Percentiles rank a stretch among this genome's conserved stretches.
These are phyloP conservation scores for Seriola dumerili DNA, from an alignment of 2,113 vertebrate genomes.

Conservation along the genomic window DNA sequence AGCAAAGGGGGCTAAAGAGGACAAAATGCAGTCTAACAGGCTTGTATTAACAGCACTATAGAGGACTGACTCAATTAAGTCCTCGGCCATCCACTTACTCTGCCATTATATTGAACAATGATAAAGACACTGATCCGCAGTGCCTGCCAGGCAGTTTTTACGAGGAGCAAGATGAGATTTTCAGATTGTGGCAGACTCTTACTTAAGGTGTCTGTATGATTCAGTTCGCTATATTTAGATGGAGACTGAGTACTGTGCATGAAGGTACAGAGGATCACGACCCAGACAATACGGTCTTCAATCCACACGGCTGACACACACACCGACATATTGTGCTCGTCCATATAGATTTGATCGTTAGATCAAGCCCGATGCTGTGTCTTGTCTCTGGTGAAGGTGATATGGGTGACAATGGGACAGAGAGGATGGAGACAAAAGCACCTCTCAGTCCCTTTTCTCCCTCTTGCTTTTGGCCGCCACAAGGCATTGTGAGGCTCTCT, in stretches of 20 bases:
- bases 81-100: constrained; percentile 35
- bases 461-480: constrained; percentile 35
- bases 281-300: constrained; percentile 1
- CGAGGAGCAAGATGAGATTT: constrained; percentile 19
- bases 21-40: constrained; percentile 36
- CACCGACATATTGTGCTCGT: not conserved
- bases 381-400: constrained; percentile 24
- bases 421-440: constrained; percentile 52
- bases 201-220: constrained; percentile 44
- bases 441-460: constrained; percentile 34
- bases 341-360: constrained; percentile 39
- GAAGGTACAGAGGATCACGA: constrained; percentile 9
- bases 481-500: constrained; percentile 47
- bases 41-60: constrained; percentile 38
- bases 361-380: constrained; percentile 6
- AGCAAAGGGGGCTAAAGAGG: not conserved
- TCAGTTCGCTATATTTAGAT: constrained; percentile 40
- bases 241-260: not conserved
- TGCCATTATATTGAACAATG: constrained; percentile 61
- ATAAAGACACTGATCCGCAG: constrained; percentile 36
- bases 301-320: constrained; percentile 7
- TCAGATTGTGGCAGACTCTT: constrained; percentile 36
- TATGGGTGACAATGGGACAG: constrained; percentile 43
- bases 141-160: constrained; percentile 25
- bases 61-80: constrained; percentile 57